phyloP scores from a whole-genome alignment of 2,113 vertebrate genomes.

The Rattus rattus region DNA sequence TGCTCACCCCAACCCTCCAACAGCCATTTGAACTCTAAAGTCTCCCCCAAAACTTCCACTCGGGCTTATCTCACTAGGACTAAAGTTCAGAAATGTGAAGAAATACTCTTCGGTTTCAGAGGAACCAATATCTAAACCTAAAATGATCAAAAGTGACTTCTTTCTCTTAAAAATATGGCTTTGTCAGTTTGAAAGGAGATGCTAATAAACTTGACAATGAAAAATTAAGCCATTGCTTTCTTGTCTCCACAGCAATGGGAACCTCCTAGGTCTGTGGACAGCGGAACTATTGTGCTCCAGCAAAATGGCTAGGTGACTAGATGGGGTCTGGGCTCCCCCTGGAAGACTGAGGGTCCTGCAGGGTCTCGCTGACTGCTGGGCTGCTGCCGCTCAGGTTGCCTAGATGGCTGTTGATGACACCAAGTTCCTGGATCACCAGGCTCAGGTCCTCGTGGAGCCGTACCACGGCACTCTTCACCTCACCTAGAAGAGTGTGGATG shows the following conservation, averaged over 20 bases:
- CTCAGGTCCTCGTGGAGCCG: conserved; percentile 69
- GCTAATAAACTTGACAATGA: conserved; percentile 40
- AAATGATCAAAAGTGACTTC: conserved; percentile 46
- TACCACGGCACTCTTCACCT: conserved; percentile 68
- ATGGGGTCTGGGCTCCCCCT: neutral
- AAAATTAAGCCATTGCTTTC: neutral
- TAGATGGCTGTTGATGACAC: conserved; percentile 55
- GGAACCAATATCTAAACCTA: conserved; percentile 24
- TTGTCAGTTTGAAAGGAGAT: conserved; percentile 32
- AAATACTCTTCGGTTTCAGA: conserved; percentile 45
- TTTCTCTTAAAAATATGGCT: conserved; percentile 33
- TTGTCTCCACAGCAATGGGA: neutral
- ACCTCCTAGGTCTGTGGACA: neutral
- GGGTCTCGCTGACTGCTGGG: neutral
- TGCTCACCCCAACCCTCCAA: neutral
- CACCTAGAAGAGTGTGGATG: conserved; percentile 44
- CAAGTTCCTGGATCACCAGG: conserved; percentile 64
- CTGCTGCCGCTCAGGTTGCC: conserved; percentile 26
- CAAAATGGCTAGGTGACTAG: neutral
- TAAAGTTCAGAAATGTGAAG: conserved; percentile 2
- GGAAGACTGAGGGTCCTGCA: neutral
- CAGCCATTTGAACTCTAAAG: neutral
- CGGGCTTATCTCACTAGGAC: neutral
- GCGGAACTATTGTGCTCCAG: neutral
- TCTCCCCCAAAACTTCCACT: neutral